phyloP scores from a whole-genome alignment of 2,888 invertebrate genomes.

The Biston betularia region DNA sequence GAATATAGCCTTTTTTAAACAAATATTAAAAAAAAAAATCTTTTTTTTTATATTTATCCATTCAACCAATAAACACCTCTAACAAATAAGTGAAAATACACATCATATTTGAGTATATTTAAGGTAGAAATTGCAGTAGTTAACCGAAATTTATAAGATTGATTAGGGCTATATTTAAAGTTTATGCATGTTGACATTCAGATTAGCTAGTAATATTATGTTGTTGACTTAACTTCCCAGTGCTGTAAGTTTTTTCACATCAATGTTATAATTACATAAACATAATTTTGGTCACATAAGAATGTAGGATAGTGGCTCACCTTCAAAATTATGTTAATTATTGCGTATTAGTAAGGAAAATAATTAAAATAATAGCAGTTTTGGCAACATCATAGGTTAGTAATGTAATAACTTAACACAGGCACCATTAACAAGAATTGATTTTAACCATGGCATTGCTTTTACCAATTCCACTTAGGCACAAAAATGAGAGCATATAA shows the following conservation, averaged over 20 bases:
- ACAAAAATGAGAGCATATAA: background rate
- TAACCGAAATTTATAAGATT: no score
- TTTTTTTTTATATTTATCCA: no score
- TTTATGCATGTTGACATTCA: background rate
- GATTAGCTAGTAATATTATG: background rate
- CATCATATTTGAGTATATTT: no score
- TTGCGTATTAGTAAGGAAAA: slow-evolving; percentile 52
- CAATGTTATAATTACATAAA: background rate
- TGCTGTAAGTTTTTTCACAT: slow-evolving; percentile 1
- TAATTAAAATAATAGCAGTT: slow-evolving; percentile 43
- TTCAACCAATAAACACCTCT: no score
- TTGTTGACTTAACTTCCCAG: background rate
- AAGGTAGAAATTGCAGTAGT: no score
- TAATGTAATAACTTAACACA: slow-evolving; percentile 7
- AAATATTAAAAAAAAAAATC: no score
- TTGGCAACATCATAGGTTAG: slow-evolving; percentile 38
- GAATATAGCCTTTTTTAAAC: no score
- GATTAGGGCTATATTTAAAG: background rate
- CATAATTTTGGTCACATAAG: background rate
- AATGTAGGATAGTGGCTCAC: slow-evolving; percentile 42
- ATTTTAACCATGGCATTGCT: slow-evolving; percentile 12
- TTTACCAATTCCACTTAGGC: slow-evolving; percentile 2
- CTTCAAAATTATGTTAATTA: slow-evolving; percentile 65
- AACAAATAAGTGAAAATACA: no score
- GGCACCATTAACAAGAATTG: background rate